These are phyloP conservation scores for Luidia sarsii DNA, from an alignment of 53 echinoderm and acorn worm species.

Conservation along the genomic window DNA sequence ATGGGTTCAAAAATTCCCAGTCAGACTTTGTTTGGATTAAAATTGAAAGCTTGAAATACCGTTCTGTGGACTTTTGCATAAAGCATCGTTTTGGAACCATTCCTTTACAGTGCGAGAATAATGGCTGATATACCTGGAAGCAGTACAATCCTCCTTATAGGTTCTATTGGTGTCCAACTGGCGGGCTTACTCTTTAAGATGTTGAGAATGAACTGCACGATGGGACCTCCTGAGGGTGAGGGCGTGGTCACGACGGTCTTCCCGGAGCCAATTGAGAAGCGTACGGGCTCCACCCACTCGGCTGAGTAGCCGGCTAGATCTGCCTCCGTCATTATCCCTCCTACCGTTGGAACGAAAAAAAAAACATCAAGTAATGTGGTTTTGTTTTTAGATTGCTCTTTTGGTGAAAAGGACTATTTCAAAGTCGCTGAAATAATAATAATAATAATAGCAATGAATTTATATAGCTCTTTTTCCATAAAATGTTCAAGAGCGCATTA, in stretches of 20 bases:
- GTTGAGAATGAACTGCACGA: conserved; percentile 60
- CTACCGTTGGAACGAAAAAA: background rate
- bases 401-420: background rate
- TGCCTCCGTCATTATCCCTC: conserved; percentile 60
- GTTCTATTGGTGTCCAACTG: too few species aligned
- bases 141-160: too few species aligned
- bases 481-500: too few species aligned
- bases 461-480: too few species aligned
- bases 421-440: background rate
- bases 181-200: conserved; percentile 64
- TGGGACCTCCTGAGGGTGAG: conserved; percentile 64
- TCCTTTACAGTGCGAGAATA: too few species aligned
- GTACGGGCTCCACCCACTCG: conserved; percentile 1
- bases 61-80: too few species aligned
- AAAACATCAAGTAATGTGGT: conserved; percentile 5
- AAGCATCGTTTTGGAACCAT: too few species aligned
- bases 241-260: conserved; percentile 33
- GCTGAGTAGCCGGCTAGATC: conserved; percentile 58
- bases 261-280: conserved; percentile 25
- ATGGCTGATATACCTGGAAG: too few species aligned
- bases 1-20: too few species aligned
- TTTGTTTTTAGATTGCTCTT: too few species aligned
- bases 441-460: background rate
- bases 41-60: too few species aligned
- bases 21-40: too few species aligned